Percentiles rank a stretch among this genome's conserved stretches.
These are phyloP conservation scores for Pogonus chalceus DNA, from an alignment of 1,140 invertebrate genomes.

Conservation along the genomic window DNA sequence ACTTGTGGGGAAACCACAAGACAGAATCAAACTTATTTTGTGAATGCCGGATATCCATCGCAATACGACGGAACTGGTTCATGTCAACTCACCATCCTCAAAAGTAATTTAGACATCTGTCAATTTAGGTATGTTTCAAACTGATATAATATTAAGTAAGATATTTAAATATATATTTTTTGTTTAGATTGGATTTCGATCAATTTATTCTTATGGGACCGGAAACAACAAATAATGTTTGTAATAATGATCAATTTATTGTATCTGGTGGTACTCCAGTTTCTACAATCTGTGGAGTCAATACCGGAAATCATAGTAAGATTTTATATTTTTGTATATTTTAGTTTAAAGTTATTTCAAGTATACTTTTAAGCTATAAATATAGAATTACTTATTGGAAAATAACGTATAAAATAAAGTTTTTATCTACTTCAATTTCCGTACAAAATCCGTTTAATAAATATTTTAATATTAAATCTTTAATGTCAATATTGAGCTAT, in stretches of 20 bases:
- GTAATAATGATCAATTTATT: slow-evolving; percentile 74
- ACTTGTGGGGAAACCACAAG: slow-evolving; percentile 63
- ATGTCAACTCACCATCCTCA: slow-evolving; percentile 71
- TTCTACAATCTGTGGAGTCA: slow-evolving; percentile 69
- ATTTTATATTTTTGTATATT: too few relatives aligned
- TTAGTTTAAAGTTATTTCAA: too few relatives aligned
- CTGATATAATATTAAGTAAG: neutral
- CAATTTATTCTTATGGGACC: slow-evolving; percentile 63
- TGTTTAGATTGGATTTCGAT: slow-evolving; percentile 65
- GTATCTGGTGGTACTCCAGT: slow-evolving; percentile 71
- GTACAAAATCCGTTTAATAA: too few relatives aligned
- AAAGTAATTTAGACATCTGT: slow-evolving; percentile 64
- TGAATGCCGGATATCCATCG: slow-evolving; percentile 67
- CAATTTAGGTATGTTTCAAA: slow-evolving; percentile 55
- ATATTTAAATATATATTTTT: slow-evolving; percentile 5
- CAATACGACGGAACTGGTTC: slow-evolving; percentile 64
- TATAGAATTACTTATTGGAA: too few relatives aligned
- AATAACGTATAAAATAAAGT: too few relatives aligned
- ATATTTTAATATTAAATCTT: too few relatives aligned
- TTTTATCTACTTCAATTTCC: too few relatives aligned
- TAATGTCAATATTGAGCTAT: too few relatives aligned
- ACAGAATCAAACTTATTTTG: slow-evolving; percentile 76
- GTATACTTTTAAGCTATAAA: too few relatives aligned
- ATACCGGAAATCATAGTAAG: slow-evolving; percentile 78
- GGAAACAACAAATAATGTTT: slow-evolving; percentile 62